These are phyloP conservation scores for Phlogophora meticulosa DNA, from an alignment of 2,888 invertebrate species.

Conservation along the genomic window DNA sequence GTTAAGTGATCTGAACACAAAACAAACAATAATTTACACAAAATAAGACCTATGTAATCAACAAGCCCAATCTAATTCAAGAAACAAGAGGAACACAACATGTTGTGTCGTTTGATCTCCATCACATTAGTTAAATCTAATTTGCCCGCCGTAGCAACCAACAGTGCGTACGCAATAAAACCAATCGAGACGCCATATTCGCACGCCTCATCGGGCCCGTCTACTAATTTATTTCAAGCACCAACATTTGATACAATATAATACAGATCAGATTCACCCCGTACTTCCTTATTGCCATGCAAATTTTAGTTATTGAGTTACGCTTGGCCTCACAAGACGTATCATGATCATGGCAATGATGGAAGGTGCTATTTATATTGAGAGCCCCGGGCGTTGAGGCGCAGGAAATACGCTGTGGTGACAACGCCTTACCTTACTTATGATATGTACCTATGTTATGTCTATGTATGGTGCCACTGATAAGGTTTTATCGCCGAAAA, in stretches of 20 bases:
- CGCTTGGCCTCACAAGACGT: slow-evolving; percentile 55
- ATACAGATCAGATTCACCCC: slow-evolving; percentile 66
- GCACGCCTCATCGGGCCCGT: slow-evolving; percentile 72
- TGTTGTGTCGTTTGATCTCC: slow-evolving; percentile 48
- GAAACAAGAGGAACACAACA: slow-evolving; percentile 28
- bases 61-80: slow-evolving; percentile 27
- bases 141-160: slow-evolving; percentile 39
- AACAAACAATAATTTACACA: slow-evolving; percentile 13
- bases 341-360: slow-evolving; percentile 37
- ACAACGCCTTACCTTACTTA: slow-evolving; percentile 3
- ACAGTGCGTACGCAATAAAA: slow-evolving; percentile 63
- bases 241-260: slow-evolving; percentile 69
- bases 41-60: slow-evolving; percentile 33
- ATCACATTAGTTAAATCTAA: slow-evolving; percentile 59
- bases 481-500: slow-evolving; percentile 56
- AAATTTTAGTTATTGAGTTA: slow-evolving; percentile 71
- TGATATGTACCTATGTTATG: not conserved
- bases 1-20: not conserved
- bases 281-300: slow-evolving; percentile 76
- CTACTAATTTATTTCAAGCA: slow-evolving; percentile 69
- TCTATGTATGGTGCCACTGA: slow-evolving; percentile 36
- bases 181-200: slow-evolving; percentile 74
- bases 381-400: not conserved
- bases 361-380: slow-evolving; percentile 25
- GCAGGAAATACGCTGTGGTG: slow-evolving; percentile 20